phyloP scores from a whole-genome alignment of 1,140 invertebrate genomes.

The Diabrotica undecimpunctata region DNA sequence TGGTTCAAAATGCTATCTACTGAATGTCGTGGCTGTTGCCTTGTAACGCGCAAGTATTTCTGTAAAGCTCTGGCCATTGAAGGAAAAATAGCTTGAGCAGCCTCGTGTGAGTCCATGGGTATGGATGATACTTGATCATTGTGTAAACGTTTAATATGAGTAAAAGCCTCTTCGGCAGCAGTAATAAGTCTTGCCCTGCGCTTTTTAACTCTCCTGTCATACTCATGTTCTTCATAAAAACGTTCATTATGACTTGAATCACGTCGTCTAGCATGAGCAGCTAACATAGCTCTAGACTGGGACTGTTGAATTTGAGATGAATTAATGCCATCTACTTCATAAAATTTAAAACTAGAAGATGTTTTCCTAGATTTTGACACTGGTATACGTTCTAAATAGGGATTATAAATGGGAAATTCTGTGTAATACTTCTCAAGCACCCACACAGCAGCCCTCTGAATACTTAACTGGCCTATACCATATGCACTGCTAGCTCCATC shows the following conservation, averaged over 20 bases:
- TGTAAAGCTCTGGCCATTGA: conserved; percentile 92
- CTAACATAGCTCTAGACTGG: conserved; percentile 63
- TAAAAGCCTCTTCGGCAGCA: conserved; percentile 95
- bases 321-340: conserved; percentile 87
- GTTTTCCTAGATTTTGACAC: conserved; percentile 78
- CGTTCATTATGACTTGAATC: conserved; percentile 91
- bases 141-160: conserved; percentile 83
- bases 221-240: conserved; percentile 97
- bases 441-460: conserved; percentile 92
- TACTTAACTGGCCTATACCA: conserved; percentile 85
- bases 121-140: conserved; percentile 60
- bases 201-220: conserved; percentile 89
- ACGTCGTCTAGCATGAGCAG: conserved; percentile 67
- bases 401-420: conserved; percentile 95
- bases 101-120: conserved; percentile 90
- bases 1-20: conserved; percentile 87
- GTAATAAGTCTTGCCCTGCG: conserved; percentile 82
- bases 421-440: conserved; percentile 93
- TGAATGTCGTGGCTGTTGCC: conserved; percentile 92
- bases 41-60: conserved; percentile 91
- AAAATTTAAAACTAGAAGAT: conserved; percentile 88
- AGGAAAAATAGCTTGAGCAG: conserved; percentile 95
- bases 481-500: conserved; percentile 86
- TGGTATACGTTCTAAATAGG: conserved; percentile 87
- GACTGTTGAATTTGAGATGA: conserved; percentile 66